Conservation (phyloP, 2,888 invertebrate genomes). For the Bombylius major region DNA sequence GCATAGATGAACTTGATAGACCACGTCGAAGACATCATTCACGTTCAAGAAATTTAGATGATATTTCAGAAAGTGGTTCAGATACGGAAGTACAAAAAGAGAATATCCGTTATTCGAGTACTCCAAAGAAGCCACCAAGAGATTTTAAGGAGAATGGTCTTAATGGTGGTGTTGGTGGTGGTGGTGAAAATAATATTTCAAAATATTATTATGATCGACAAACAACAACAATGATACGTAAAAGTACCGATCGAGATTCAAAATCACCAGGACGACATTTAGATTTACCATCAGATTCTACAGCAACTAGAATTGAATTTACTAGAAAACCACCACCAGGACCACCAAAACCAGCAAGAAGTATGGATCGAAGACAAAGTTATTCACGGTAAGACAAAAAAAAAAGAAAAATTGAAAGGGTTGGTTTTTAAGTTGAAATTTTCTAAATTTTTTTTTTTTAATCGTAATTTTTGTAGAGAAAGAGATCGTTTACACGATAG, state of each 20-base stretch:
- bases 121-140: conserved; percentile 7
- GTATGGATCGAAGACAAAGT: conserved; percentile 23
- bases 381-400: conserved; percentile 21
- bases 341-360: conserved; percentile 36
- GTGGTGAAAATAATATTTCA: not conserved
- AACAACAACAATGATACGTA: not conserved
- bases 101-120: conserved; percentile 12
- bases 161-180: not conserved
- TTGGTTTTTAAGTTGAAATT: not conserved
- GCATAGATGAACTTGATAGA: conserved; percentile 27
- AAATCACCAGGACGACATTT: conserved; percentile 14
- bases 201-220: conserved; percentile 7
- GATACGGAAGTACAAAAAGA: conserved; percentile 30
- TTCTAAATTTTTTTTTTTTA: not conserved
- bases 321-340: conserved; percentile 20
- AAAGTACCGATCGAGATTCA: conserved; percentile 11
- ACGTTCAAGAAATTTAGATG: conserved; percentile 38
- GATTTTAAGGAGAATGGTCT: not conserved
- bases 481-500: conserved; percentile 34
- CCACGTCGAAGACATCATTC: conserved; percentile 32
- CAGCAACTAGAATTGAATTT: conserved; percentile 11
- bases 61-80: conserved; percentile 36
- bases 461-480: conserved; percentile 20
- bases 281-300: conserved; percentile 12
- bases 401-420: not conserved